Evolutionary conservation across 2,797 vertebrate genomes (phyloP).

Genomic region (Graptemys geographica): DNA sequence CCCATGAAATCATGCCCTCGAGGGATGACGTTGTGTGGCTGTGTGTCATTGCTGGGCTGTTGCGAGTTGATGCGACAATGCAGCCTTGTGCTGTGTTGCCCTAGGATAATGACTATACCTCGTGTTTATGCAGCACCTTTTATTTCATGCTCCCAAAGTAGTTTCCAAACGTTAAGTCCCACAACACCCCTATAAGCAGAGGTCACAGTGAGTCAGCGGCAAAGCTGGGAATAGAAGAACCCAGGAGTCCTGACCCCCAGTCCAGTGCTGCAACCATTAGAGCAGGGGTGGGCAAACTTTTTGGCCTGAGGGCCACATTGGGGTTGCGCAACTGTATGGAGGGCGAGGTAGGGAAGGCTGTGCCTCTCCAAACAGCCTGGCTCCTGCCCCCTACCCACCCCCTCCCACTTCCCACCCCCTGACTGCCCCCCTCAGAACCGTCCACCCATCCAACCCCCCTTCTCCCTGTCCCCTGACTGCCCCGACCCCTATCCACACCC

Average conservation of each 20-base stretch:
- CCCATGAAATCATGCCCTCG: neutral
- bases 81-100: neutral
- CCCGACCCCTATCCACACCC: too few species aligned
- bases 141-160: neutral
- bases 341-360: too few species aligned
- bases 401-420: too few species aligned
- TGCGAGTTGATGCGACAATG: neutral
- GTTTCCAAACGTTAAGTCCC: neutral
- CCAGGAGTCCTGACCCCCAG: neutral
- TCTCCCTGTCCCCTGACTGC: too few species aligned
- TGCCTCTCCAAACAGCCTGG: too few species aligned
- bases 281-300: too few species aligned
- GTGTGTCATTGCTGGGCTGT: neutral
- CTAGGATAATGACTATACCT: neutral
- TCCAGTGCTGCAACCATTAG: neutral
- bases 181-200: neutral
- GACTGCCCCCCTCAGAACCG: too few species aligned
- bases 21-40: neutral
- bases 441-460: too few species aligned
- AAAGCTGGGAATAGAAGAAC: neutral
- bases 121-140: neutral
- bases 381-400: too few species aligned
- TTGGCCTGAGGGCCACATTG: too few species aligned
- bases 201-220: neutral
- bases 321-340: too few species aligned